These are phyloP conservation scores for Palythoa grandiflora DNA, from an alignment of 92 coral and sea anemone species.

Conservation along the genomic window DNA sequence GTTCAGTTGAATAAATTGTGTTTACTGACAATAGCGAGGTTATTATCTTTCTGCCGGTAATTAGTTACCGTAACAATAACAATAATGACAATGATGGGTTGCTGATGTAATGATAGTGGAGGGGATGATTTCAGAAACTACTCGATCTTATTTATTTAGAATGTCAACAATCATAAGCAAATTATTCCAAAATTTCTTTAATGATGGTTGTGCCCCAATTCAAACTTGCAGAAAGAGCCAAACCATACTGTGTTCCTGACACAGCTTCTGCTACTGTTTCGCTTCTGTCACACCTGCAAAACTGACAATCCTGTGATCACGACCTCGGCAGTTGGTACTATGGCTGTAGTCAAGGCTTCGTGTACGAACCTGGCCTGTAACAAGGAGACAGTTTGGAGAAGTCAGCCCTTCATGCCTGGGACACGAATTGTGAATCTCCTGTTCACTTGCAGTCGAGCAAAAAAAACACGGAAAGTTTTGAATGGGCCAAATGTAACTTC, in stretches of 20 bases:
- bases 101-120: neutral
- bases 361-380: slow-evolving; percentile 14
- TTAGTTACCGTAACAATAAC: neutral
- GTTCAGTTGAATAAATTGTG: too few species aligned
- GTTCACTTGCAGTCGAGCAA: neutral
- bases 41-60: too few species aligned
- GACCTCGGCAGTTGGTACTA: slow-evolving; percentile 24
- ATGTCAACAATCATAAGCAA: neutral
- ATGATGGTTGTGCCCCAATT: slow-evolving; percentile 1
- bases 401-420: slow-evolving; percentile 23
- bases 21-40: too few species aligned
- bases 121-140: slow-evolving; percentile 1
- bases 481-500: neutral
- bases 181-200: slow-evolving; percentile 1
- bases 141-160: neutral
- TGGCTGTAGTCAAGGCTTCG: slow-evolving; percentile 13
- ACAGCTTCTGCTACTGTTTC: slow-evolving; percentile 15
- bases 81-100: neutral
- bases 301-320: slow-evolving; percentile 11
- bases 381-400: slow-evolving; percentile 21
- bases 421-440: neutral
- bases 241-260: neutral
- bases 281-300: slow-evolving; percentile 9
- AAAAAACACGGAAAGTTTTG: neutral
- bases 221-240: neutral